Evolutionary conservation across 2,888 invertebrate genomes (phyloP), one percentile per base, ranked within the genome.

Genomic region (Philopedon plagiatum): DNA sequence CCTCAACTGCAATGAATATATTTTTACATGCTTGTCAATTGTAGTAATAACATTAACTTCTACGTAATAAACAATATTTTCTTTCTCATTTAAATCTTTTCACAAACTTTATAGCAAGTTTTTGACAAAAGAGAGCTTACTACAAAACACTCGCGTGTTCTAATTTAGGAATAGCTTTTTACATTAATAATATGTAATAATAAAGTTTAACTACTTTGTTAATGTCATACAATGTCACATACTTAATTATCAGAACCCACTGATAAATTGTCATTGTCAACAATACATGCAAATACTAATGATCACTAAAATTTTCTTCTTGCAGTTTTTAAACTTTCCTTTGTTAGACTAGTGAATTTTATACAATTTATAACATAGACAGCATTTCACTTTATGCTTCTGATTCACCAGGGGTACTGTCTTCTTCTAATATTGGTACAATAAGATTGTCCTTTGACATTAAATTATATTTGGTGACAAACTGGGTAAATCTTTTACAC

Each of bases 391-490:
- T 19, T 72, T 83, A 86, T 77, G 86, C 86, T 78, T 86, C 86
- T 49, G 88, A 86, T 78, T 87, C 88, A 41, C 90, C 87, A 49
- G 89, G 86, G 21, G 88, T 89, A 76, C 83, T 86, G 81, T 92
- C 93, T 80, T 94, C 94, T 83, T 94, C 95, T 85, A 95, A 90
- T 83, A 99, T 98, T 66, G 99, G 99, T 78, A 99, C 95, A 86
- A 99, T 99, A 76, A 99, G 89, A 87, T 98, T 99, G 86, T 99
- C 99, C 85, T 96, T 96, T 13, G 98, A 96, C 94, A 99, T 99
- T 76, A 99, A 90, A 85, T 95, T 95, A 88, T 99, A 99, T 87
- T 99, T 99, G 78, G 95, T 98, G 67, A 99, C 99, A 89, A 99
- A 99, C 81, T 94, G 93, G 63, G 99, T 99, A 87, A 99, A 99